These are phyloP conservation scores for Pseudachorutes palmiensis DNA, from an alignment of 1,140 invertebrate genomes.

Conservation along the genomic window DNA sequence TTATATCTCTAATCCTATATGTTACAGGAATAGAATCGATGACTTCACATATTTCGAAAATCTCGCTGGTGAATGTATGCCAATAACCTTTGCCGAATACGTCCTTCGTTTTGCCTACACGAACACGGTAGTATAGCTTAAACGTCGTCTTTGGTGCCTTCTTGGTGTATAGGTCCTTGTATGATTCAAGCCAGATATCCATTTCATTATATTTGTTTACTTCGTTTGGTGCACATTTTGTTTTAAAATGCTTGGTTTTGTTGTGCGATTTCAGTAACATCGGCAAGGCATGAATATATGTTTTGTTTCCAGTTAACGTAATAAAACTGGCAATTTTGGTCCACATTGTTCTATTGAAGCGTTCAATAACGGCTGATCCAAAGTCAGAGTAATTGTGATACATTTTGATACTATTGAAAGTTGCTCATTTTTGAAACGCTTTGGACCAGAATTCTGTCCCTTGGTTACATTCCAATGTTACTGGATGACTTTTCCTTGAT, in stretches of 20 bases:
- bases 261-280: conserved; percentile 18
- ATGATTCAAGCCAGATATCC: conserved; percentile 23
- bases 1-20: conserved; percentile 8
- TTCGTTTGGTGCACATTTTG: too few relatives aligned
- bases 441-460: conserved; percentile 24
- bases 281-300: conserved; percentile 6
- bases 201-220: conserved; percentile 26
- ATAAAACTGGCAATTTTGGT: conserved; percentile 17
- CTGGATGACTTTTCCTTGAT: background rate
- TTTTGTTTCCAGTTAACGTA: background rate
- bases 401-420: background rate
- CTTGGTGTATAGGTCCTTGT: conserved; percentile 47
- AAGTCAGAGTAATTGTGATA: conserved; percentile 18
- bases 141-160: conserved; percentile 60
- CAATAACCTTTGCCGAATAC: conserved; percentile 23
- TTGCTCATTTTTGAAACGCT: conserved; percentile 8
- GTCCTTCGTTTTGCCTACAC: conserved; percentile 1
- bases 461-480: conserved; percentile 17
- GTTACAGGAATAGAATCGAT: conserved; percentile 7
- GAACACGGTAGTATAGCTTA: background rate
- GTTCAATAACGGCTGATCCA: conserved; percentile 17
- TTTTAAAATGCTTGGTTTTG: too few relatives aligned
- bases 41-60: conserved; percentile 11
- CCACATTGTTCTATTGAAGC: conserved; percentile 23
- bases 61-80: conserved; percentile 5